Conservation (phyloP, 92 coral and sea anemone species). For the Epizoanthus fatuus region DNA sequence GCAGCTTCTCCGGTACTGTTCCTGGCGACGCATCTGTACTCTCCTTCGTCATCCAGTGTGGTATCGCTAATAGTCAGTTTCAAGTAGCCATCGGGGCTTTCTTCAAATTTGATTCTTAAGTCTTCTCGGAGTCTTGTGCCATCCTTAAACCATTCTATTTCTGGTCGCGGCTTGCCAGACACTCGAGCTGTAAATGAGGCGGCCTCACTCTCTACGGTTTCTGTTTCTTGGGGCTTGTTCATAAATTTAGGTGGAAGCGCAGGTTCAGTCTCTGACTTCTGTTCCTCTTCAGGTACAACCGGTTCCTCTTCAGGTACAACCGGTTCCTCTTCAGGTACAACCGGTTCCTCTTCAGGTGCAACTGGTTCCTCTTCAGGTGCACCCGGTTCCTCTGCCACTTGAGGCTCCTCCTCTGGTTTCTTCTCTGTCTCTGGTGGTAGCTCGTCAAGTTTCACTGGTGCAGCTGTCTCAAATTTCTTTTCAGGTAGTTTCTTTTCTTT, state of each 20-base stretch:
- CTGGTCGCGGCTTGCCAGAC: constrained; percentile 78
- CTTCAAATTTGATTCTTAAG: constrained; percentile 71
- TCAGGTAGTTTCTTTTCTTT: not conserved
- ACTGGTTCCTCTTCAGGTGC: constrained; percentile 56
- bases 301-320: constrained; percentile 54
- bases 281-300: constrained; percentile 51
- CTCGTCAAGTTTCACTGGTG: no score
- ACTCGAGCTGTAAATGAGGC: constrained; percentile 76
- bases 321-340: constrained; percentile 42
- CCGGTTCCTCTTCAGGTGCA: constrained; percentile 53
- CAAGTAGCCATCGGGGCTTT: constrained; percentile 72
- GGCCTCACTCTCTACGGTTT: constrained; percentile 80
- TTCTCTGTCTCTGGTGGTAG: not conserved
- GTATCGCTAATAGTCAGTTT: constrained; percentile 75
- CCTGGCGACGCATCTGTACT: constrained; percentile 83
- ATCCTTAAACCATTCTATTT: constrained; percentile 81
- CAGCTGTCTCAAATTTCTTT: not conserved
- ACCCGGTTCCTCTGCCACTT: constrained; percentile 40
- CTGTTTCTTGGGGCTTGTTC: constrained; percentile 44
- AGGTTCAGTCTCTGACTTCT: constrained; percentile 41
- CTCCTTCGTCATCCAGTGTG: constrained; percentile 80
- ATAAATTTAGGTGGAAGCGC: constrained; percentile 57
- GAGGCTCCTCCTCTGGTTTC: not conserved
- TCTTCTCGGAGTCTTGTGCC: constrained; percentile 70
- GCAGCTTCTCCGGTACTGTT: no score